phyloP scores from a whole-genome alignment of 2,888 invertebrate species.

The Trachelus iudaicus region DNA sequence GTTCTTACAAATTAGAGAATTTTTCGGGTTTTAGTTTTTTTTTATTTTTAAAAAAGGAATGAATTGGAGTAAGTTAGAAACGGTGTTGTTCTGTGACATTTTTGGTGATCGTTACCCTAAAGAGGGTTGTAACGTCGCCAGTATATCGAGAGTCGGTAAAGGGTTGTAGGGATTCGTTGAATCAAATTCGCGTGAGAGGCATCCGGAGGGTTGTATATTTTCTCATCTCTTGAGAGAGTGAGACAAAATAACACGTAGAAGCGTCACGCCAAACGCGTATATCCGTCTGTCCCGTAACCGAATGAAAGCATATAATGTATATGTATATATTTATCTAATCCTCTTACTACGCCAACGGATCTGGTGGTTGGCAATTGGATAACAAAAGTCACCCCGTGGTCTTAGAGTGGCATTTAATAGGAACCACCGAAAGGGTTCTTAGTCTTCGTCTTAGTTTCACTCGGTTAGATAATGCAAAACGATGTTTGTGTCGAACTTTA shows the following conservation, averaged over 20 bases:
- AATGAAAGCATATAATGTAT: not conserved
- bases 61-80: not conserved
- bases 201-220: not conserved
- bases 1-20: not conserved
- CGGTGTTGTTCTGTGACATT: not conserved
- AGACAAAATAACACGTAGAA: not conserved
- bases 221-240: not conserved
- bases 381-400: not conserved
- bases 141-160: not conserved
- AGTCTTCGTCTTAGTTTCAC: slow-evolving; percentile 22
- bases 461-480: slow-evolving; percentile 50
- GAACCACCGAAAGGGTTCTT: slow-evolving; percentile 13
- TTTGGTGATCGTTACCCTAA: not conserved
- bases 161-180: not conserved
- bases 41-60: not conserved
- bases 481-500: slow-evolving; percentile 34
- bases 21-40: not conserved
- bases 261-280: not conserved
- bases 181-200: not conserved
- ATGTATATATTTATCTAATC: not conserved
- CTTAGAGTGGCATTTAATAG: slow-evolving; percentile 7
- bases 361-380: not conserved
- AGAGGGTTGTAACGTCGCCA: not conserved
- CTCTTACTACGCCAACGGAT: not conserved
- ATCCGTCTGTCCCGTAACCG: not conserved